Evolutionary conservation across 2,797 vertebrate species (phyloP), one percentile per base, ranked within the genome.

Genomic region (Dallia pectoralis): DNA sequence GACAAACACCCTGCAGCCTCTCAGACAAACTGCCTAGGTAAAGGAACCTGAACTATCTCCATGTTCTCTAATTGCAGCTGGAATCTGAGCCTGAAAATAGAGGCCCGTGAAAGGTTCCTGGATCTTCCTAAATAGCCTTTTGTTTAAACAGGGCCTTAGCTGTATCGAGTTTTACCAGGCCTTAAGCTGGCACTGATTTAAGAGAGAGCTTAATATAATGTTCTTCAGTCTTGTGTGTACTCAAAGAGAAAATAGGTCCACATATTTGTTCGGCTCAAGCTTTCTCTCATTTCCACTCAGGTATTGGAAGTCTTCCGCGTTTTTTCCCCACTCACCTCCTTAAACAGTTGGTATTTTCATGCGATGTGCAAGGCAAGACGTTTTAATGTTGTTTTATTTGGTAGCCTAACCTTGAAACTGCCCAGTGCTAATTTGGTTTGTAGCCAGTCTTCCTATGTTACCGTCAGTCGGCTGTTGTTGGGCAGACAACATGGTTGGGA

Each of bases 21-120:
- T 25, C 53, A 29, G 59, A 61, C 12, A 14, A 11, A 61, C 11
- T 12, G 25, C 22, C n/a, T 14, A 9, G 30, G 30, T 8, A 32
- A 65, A 68, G 30, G 62, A 36, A 71, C 70, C 33, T 3, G 68
- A 77, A 59, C 63, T 77, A 82, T 80, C 72, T 78, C 51, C 76
- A 79, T 76, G 74, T 77, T 69, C 79, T 70, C 72, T 79, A 87
- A 78, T 65, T 70, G 74, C 67, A 12, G 65, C 9, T 53, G 75
- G 89, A 81, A 75, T 77, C 75, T 75, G 82, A 89, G 85, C 67
- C 62, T 36, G 74, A 82, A 40, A 47, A 72, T 73, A 29, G 4
- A 70, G 49, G 69, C 78, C 69, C 47, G 18, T 82, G 49, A 80
- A 76, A 78, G 82, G 82, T 79, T 84, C 47, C 69, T 86, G 86